A percentile compares a stretch with the other conserved stretches of the same genome.
Conservation (phyloP, 2,113 vertebrate genomes). For the Tonatia bakeri region DNA sequence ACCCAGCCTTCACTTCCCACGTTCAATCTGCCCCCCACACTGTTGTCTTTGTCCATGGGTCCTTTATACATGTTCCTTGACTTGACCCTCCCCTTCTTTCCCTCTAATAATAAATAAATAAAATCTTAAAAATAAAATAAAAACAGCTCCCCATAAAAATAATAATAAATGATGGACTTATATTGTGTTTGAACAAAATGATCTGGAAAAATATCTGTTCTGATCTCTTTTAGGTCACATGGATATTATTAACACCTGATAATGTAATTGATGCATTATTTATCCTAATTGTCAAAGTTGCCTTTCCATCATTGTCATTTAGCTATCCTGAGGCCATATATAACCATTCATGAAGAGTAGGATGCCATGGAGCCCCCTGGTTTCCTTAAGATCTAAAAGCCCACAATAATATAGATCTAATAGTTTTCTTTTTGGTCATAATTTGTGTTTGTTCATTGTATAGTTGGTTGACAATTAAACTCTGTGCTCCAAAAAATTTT, state of each 20-base stretch:
- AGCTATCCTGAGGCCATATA: background rate
- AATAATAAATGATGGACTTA: constrained; percentile 1
- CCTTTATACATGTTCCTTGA: too few relatives aligned
- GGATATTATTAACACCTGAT: constrained; percentile 7
- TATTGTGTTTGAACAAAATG: background rate
- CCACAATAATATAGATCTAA: background rate
- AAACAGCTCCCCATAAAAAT: too few relatives aligned
- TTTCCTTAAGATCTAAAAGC: constrained; percentile 21
- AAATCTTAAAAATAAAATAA: too few relatives aligned
- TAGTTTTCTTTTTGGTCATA: constrained; percentile 1
- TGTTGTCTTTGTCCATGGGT: too few relatives aligned
- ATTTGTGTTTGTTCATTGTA: background rate
- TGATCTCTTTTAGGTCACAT: background rate
- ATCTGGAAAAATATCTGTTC: background rate
- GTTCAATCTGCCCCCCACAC: too few relatives aligned
- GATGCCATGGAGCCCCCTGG: background rate
- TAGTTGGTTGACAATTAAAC: constrained; percentile 1
- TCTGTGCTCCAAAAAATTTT: background rate
- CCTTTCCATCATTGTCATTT: background rate
- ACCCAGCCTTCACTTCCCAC: too few relatives aligned
- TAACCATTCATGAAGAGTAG: background rate
- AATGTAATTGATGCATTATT: constrained; percentile 9
- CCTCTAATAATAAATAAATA: too few relatives aligned
- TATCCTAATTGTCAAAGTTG: constrained; percentile 1
- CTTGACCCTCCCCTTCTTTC: too few relatives aligned